Percentiles rank a stretch among this genome's conserved stretches.
Evolutionary conservation across 2,797 vertebrate genomes (phyloP).

Genomic region (Notoglanidium macrostoma): DNA sequence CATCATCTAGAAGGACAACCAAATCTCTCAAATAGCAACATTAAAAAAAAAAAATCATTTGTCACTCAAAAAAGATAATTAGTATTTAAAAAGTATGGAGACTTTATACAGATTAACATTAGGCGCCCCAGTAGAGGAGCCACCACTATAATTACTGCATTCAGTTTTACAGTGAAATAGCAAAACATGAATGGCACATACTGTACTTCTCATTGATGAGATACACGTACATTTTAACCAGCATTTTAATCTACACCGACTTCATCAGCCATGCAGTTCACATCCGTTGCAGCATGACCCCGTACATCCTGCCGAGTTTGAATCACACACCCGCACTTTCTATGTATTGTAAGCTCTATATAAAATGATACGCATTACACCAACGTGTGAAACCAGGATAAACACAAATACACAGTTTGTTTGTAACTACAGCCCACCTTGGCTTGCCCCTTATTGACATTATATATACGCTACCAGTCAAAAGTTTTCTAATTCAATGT

Average conservation of each 20-base stretch:
- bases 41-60: not conserved
- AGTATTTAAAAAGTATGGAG: not conserved
- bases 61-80: not conserved
- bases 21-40: not conserved
- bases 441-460: not conserved
- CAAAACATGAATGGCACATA: not conserved
- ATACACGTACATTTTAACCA: not conserved
- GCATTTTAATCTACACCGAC: not conserved
- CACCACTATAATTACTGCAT: not conserved
- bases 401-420: not conserved
- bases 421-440: not conserved
- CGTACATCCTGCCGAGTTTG: not conserved
- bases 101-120: not conserved
- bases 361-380: not conserved
- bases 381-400: not conserved
- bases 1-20: not conserved
- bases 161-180: not conserved
- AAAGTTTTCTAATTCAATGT: too few species aligned
- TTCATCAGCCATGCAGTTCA: not conserved
- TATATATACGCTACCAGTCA: too few species aligned
- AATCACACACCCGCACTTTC: not conserved
- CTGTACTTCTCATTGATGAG: not conserved
- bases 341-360: not conserved
- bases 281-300: not conserved
- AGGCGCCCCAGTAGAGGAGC: not conserved